These are phyloP conservation scores for Lepus europaeus DNA, from an alignment of 2,113 vertebrate genomes.

Conservation along the genomic window DNA sequence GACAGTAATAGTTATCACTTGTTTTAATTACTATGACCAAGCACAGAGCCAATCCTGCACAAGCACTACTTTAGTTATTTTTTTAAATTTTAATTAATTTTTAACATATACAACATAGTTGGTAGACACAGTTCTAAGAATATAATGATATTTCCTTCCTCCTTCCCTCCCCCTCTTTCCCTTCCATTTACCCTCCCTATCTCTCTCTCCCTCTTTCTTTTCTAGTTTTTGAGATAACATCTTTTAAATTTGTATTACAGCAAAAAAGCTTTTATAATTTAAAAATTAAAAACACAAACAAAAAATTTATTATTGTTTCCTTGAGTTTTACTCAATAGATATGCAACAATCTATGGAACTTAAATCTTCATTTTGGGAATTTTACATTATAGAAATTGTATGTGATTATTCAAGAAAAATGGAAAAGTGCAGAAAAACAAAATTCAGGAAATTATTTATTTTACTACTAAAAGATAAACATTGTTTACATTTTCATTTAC, in stretches of 20 bases:
- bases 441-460: constrained; percentile 5
- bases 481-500: neutral
- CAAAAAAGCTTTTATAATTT: neutral
- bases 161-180: no score
- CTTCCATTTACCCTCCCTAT: no score
- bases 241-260: no score
- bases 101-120: no score
- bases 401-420: neutral
- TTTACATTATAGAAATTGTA: neutral
- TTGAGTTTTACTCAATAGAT: neutral
- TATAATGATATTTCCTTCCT: no score
- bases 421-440: neutral
- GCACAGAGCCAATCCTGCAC: no score
- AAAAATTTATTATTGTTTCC: neutral
- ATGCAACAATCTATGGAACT: neutral
- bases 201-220: no score
- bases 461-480: neutral
- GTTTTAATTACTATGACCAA: no score
- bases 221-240: no score
- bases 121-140: no score
- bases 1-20: no score
- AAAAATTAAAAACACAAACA: neutral
- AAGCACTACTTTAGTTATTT: no score
- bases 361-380: neutral
- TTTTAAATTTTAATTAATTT: neutral